phyloP scores from a whole-genome alignment of 2,888 invertebrate genomes.

The Embidobia sp. region DNA sequence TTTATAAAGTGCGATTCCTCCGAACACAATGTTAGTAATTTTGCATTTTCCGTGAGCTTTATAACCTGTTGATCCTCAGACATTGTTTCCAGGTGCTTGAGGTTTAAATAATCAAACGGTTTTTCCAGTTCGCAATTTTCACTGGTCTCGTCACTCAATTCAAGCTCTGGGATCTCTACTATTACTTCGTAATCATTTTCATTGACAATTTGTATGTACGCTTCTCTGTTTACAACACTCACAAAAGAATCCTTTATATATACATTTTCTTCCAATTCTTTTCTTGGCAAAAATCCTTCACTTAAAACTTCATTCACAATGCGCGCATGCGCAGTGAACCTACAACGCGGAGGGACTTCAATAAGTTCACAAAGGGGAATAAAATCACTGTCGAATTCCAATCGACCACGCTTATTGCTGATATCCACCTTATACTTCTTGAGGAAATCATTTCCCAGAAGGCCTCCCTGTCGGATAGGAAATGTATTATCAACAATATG shows the following conservation, averaged over 20 bases:
- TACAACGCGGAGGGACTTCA: background rate
- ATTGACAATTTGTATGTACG: background rate
- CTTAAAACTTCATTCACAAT: background rate
- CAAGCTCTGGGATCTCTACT: background rate
- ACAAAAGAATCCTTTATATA: conserved; percentile 5
- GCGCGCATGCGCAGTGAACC: background rate
- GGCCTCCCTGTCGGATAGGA: conserved; percentile 38
- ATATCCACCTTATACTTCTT: too few species aligned
- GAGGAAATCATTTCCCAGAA: conserved; percentile 47
- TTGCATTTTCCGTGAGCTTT: background rate
- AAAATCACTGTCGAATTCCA: background rate
- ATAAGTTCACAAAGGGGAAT: conserved; percentile 1
- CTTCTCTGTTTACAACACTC: background rate
- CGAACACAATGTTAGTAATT: background rate
- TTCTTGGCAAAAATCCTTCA: background rate
- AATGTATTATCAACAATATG: conserved; percentile 37
- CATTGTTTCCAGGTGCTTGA: too few species aligned
- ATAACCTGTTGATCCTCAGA: too few species aligned
- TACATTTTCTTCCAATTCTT: background rate
- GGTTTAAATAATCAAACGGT: background rate
- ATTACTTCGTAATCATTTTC: background rate
- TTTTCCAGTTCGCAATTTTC: background rate
- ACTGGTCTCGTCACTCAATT: background rate
- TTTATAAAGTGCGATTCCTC: background rate
- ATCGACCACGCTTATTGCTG: conserved; percentile 4